These are phyloP conservation scores for Drosophila trapezifrons DNA, from an alignment of 1,140 invertebrate genomes.

Conservation along the genomic window DNA sequence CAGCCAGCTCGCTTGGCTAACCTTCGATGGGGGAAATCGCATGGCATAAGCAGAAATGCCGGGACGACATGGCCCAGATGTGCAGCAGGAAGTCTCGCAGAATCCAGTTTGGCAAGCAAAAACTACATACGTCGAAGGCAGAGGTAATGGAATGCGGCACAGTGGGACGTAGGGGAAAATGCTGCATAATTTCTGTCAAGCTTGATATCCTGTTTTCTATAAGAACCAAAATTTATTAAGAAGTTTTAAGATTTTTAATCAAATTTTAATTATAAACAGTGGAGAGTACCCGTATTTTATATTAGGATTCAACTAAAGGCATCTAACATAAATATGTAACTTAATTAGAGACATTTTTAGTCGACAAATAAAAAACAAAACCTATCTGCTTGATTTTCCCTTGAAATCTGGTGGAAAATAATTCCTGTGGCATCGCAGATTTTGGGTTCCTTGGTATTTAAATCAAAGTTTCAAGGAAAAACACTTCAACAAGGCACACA, in stretches of 20 bases:
- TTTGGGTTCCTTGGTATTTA: neutral
- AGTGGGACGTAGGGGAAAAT: neutral
- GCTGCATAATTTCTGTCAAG: no score
- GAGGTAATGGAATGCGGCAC: neutral
- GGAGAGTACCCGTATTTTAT: neutral
- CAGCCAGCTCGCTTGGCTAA: slow-evolving; percentile 45
- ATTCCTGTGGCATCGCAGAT: neutral
- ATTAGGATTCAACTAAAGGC: neutral
- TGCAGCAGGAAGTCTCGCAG: slow-evolving; percentile 32
- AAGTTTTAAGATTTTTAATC: no score
- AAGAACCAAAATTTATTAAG: no score
- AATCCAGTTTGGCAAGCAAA: slow-evolving; percentile 22
- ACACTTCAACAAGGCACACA: neutral
- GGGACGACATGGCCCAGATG: slow-evolving; percentile 30
- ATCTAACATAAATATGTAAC: neutral
- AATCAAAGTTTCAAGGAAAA: neutral
- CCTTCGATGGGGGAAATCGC: slow-evolving; percentile 36
- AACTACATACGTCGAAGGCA: slow-evolving; percentile 15
- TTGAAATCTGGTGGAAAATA: no score
- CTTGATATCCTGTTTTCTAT: no score
- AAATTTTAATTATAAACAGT: no score
- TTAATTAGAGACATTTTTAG: neutral
- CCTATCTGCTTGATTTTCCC: no score
- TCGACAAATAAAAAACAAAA: neutral
- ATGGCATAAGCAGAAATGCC: slow-evolving; percentile 47